phyloP scores from a whole-genome alignment of 2,797 vertebrate species.

The Holocentrus rufus region DNA sequence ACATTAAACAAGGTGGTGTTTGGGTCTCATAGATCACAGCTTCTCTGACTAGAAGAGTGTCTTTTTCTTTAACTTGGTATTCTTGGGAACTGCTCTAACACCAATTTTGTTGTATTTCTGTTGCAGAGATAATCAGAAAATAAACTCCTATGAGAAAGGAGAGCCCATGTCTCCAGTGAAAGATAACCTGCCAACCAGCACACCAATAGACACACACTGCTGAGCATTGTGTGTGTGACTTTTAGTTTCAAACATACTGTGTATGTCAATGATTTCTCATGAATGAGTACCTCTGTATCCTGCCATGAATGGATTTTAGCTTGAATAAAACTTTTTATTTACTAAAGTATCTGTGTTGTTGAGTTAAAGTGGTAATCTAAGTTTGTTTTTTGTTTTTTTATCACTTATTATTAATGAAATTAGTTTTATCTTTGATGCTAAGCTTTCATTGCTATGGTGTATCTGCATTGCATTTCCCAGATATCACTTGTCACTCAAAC shows the following conservation, averaged over 20 bases:
- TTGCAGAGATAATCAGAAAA: constrained; percentile 84
- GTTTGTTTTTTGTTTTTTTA: not conserved
- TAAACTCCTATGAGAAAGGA: constrained; percentile 77
- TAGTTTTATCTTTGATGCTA: too few species aligned
- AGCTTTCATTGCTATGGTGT: too few species aligned
- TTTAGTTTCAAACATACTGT: constrained; percentile 66
- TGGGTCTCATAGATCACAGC: too few species aligned
- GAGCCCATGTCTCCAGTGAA: constrained; percentile 86
- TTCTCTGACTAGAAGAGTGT: too few species aligned
- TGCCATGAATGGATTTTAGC: constrained; percentile 34
- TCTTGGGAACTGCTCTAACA: not conserved
- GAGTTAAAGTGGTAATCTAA: not conserved
- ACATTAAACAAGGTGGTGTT: too few species aligned
- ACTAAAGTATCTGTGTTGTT: not conserved
- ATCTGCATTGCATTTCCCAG: too few species aligned
- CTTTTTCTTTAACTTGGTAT: too few species aligned
- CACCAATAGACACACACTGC: constrained; percentile 63
- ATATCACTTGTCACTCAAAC: too few species aligned
- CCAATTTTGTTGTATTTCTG: constrained; percentile 35
- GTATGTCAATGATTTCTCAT: constrained; percentile 62
- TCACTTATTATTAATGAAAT: not conserved
- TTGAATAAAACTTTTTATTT: constrained; percentile 59
- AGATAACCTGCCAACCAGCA: constrained; percentile 82
- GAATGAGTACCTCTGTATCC: constrained; percentile 22
- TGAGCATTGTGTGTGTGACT: not conserved